Percentiles rank a stretch among this genome's conserved stretches.
Conservation (phyloP, 2,888 invertebrate genomes). For the Alsophila aescularia region DNA sequence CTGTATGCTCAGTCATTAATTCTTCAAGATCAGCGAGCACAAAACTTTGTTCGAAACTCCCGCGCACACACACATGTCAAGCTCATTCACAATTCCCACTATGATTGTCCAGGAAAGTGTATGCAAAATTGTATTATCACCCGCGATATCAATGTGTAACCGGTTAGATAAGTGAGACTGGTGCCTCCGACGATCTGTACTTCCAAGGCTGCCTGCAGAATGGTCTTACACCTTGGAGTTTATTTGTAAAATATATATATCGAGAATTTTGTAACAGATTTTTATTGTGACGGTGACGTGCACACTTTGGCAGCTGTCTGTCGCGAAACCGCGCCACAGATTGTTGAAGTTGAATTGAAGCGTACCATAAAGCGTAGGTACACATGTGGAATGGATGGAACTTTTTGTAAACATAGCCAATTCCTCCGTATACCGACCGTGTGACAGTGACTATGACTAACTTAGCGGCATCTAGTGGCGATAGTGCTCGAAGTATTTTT, state of each 20-base stretch:
- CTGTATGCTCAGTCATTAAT: slow-evolving; percentile 45
- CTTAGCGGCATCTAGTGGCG: slow-evolving; percentile 54
- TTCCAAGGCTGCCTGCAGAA: slow-evolving; percentile 39
- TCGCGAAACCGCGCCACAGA: slow-evolving; percentile 54
- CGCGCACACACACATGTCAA: slow-evolving; percentile 69
- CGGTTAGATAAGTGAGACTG: slow-evolving; percentile 8
- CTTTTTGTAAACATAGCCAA: slow-evolving; percentile 34
- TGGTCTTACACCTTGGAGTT: slow-evolving; percentile 46
- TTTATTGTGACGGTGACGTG: slow-evolving; percentile 56
- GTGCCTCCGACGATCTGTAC: slow-evolving; percentile 12
- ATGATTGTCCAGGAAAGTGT: slow-evolving; percentile 31
- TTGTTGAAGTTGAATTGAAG: slow-evolving; percentile 34
- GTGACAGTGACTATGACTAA: not conserved
- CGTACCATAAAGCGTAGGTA: too few species aligned
- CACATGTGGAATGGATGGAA: slow-evolving; percentile 34
- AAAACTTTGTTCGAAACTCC: slow-evolving; percentile 60
- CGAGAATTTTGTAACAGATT: too few species aligned
- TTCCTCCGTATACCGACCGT: not conserved
- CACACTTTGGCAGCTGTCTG: slow-evolving; percentile 58
- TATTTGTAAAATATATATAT: slow-evolving; percentile 45
- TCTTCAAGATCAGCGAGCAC: slow-evolving; percentile 28
- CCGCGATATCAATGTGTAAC: slow-evolving; percentile 38
- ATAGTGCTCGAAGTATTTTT: slow-evolving; percentile 12
- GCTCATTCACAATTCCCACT: slow-evolving; percentile 53
- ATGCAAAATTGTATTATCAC: slow-evolving; percentile 38